Conservation (phyloP, 23 tunicate genomes). For the Diplosoma virens region DNA sequence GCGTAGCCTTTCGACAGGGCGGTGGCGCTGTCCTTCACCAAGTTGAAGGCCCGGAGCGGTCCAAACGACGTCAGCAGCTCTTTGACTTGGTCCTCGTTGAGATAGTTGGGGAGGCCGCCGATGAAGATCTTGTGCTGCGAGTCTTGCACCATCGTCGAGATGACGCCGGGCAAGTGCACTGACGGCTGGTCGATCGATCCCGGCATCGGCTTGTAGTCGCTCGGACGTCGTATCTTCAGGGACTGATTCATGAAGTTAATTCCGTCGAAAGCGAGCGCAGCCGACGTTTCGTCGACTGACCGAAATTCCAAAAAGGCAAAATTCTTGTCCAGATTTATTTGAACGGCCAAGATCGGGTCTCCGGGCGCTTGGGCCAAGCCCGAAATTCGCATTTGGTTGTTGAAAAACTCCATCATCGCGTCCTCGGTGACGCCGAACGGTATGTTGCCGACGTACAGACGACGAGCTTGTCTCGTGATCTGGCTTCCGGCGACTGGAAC, state of each 20-base stretch:
- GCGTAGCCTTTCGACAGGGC: conserved; percentile 94
- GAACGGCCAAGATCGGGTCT: conserved; percentile 93
- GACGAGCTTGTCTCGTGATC: conserved; percentile 89
- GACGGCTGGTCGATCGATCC: conserved; percentile 59
- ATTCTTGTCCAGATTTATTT: conserved; percentile 93
- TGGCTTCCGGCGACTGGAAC: conserved; percentile 83
- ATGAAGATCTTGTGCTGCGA: conserved; percentile 89
- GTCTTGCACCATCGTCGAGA: conserved; percentile 80
- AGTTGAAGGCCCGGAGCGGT: conserved; percentile 88
- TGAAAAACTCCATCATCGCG: conserved; percentile 99
- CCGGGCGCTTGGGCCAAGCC: conserved; percentile 95
- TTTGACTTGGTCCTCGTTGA: conserved; percentile 90
- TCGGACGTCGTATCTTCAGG: conserved; percentile 84
- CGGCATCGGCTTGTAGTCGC: conserved; percentile 96
- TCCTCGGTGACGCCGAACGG: conserved; percentile 99
- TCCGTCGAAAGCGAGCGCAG: conserved; percentile 95
- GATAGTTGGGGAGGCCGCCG: conserved; percentile 90
- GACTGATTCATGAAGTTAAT: conserved; percentile 96
- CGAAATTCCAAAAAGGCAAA: conserved; percentile 98
- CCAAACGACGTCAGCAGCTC: conserved; percentile 94
- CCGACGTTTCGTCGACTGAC: conserved; percentile 90
- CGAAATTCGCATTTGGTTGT: conserved; percentile 83
- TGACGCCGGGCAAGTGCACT: conserved; percentile 46
- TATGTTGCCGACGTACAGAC: conserved; percentile 89
- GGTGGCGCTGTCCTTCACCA: conserved; percentile 93